These are phyloP conservation scores for Mirza zaza DNA, from an alignment of 2,113 vertebrate species.

Conservation along the genomic window DNA sequence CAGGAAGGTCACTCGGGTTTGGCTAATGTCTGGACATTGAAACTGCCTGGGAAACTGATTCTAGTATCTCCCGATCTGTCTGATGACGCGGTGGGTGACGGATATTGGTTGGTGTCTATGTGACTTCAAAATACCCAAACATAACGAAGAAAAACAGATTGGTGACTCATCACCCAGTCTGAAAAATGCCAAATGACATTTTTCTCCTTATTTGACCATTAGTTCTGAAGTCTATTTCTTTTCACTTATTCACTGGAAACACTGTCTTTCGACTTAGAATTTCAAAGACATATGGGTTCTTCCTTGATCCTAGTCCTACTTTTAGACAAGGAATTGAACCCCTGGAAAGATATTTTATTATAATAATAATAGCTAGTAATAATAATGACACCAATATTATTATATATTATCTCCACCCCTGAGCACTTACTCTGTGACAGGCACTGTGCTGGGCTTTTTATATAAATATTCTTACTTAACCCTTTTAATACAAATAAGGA, in stretches of 20 bases:
- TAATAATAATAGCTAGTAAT: not conserved
- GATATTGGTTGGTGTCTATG: not conserved
- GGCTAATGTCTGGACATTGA: not conserved
- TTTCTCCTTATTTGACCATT: not conserved
- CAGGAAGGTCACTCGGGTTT: rapidly evolving
- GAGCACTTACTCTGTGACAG: not conserved
- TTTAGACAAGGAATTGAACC: not conserved
- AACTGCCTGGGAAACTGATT: not conserved
- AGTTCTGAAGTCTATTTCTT: not conserved
- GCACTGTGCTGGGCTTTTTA: not conserved
- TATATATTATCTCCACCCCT: not conserved
- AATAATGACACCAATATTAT: not conserved
- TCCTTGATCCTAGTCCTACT: not conserved
- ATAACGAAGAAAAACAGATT: not conserved
- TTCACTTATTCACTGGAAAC: not conserved
- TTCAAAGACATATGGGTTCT: not conserved
- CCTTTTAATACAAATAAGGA: not conserved
- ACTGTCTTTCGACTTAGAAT: not conserved
- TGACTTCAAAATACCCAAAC: not conserved
- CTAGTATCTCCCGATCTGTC: rapidly evolving
- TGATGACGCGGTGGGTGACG: rapidly evolving
- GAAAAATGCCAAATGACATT: not conserved
- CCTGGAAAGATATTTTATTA: not conserved
- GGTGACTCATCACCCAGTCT: not conserved
- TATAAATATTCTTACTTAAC: not conserved